Evolutionary conservation across 2,797 vertebrate species (phyloP).

Genomic region (Helostoma temminkii): DNA sequence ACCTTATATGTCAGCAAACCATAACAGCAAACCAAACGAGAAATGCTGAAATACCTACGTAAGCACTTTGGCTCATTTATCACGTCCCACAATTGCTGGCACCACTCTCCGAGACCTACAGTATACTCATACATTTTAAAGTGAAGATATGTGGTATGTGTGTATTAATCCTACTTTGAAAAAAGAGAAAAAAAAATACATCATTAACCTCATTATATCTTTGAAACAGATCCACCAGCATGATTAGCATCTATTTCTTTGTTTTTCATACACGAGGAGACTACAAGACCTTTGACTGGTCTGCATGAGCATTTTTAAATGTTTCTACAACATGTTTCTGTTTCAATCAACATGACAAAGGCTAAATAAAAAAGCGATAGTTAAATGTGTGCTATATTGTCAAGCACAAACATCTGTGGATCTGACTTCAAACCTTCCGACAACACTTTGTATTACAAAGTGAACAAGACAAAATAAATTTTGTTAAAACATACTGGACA

Average conservation of each 20-base stretch:
- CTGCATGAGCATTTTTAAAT: background rate
- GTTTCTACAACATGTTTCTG: background rate
- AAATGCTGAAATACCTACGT: background rate
- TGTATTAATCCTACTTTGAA: too few species aligned
- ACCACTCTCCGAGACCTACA: too few species aligned
- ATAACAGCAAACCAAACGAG: background rate
- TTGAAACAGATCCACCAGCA: background rate
- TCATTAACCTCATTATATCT: background rate
- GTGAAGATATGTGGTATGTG: too few species aligned
- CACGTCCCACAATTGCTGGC: too few species aligned
- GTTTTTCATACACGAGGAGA: background rate
- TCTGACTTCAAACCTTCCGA: conserved; percentile 11
- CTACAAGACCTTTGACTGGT: too few species aligned
- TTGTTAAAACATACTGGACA: too few species aligned
- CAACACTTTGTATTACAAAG: background rate
- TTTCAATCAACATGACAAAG: background rate
- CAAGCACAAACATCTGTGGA: conserved; percentile 6
- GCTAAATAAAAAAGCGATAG: background rate
- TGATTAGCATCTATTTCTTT: background rate
- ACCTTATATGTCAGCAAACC: background rate
- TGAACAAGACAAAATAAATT: background rate
- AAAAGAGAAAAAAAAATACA: background rate
- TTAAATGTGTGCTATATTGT: conserved; percentile 21
- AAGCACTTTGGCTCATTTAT: too few species aligned
- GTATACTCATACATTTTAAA: too few species aligned